Base-by-base conservation (phyloP, 2,113 vertebrate species). In the Sturnus vulgaris region DNA sequence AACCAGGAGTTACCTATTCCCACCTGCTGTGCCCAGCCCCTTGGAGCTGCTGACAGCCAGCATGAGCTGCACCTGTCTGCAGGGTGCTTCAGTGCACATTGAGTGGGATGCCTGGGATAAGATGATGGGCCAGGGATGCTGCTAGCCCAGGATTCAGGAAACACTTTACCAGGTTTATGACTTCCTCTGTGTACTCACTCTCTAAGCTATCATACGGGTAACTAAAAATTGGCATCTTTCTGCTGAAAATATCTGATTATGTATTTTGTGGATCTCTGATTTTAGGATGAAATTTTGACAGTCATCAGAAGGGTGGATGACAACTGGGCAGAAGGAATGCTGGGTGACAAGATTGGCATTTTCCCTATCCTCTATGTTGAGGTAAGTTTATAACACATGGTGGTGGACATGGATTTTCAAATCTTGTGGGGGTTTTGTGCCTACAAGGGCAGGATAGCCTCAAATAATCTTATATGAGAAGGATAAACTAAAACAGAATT, bases 311-410 rank as follows among this genome's bases (percentile, higher is more conserved):
- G 99, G 96, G 99, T 99, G 95, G 99, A 99, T 90, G 99, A 99
- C 94, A 99, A 99, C 97, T 99, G 99, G 99, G 99, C 99, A 15
- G 99, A 99, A 98, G 99, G 99, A 96, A 99, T 99, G 99, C 97
- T 99, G 96, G 99, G 99, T 97, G 99, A 99, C 98, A 99, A 99
- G 98, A 99, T 99, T 73, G 99, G 99, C 65, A 99, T 99, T 96
- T 99, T 99, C 76, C 99, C 99, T 56, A 99, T 99, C 72, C 98
- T 99, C 40, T 99, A 99, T 12, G 99, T 99, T 88, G 99, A 99
- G 99, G 99, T 99, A 98, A 98, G 97, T 33, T 76, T 60, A 1
- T 18, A 70, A 37, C 17, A 44, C 16, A 7, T 22, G 33, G 20
- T 69, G 20, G 20, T 44, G 61, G 10, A 27, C 44, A 25, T 22